Conservation (phyloP, 2,797 vertebrate species). For the Falco biarmicus region DNA sequence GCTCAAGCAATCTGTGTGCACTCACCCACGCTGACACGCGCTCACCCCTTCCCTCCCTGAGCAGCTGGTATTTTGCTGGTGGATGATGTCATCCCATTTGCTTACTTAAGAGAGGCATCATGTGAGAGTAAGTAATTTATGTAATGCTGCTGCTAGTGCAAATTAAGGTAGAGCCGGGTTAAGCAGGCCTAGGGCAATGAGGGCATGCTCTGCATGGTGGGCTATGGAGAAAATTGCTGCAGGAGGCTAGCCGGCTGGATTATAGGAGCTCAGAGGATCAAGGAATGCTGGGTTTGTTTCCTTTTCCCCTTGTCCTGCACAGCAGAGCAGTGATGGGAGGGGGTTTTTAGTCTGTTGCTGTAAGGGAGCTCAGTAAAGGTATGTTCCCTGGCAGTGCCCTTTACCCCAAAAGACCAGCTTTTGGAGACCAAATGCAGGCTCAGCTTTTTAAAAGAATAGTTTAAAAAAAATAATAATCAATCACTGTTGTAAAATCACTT, state of each 20-base stretch:
- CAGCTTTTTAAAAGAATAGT: not conserved
- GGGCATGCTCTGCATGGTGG: not conserved
- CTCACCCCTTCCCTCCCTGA: not conserved
- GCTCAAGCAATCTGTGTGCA: rapidly evolving
- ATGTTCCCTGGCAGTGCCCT: not conserved
- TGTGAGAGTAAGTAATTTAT: not conserved
- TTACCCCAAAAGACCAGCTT: not conserved
- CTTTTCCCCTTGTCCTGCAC: not conserved
- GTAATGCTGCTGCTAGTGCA: not conserved
- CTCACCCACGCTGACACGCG: rapidly evolving
- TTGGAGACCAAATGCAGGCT: not conserved
- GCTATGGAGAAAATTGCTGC: not conserved
- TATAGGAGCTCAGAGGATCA: not conserved
- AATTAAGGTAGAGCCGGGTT: not conserved
- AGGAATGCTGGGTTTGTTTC: not conserved
- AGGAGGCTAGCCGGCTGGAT: not conserved
- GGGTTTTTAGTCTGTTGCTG: not conserved
- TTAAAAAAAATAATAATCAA: not conserved
- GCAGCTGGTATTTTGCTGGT: not conserved
- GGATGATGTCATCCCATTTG: slow-evolving; percentile 33
- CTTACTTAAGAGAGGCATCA: slow-evolving; percentile 13
- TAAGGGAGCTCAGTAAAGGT: not conserved
- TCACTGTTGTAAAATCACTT: not conserved
- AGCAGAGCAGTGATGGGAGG: not conserved
- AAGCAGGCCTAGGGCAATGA: not conserved